Conservation (phyloP, 1,140 invertebrate genomes). For the Habropoda laboriosa region DNA sequence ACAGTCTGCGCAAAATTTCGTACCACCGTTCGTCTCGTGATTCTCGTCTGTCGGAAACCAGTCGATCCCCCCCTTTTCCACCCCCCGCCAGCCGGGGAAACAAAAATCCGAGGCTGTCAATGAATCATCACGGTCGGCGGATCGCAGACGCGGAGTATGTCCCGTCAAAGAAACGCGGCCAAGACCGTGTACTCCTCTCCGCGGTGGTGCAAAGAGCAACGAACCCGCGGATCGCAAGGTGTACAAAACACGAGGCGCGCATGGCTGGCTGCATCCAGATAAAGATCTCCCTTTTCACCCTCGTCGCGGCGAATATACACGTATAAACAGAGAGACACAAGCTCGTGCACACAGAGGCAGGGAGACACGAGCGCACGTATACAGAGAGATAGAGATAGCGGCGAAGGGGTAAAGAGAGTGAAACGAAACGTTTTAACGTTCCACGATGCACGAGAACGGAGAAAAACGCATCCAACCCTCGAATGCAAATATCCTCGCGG, state of each 20-base stretch:
- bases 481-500: constrained; percentile 24
- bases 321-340: neutral
- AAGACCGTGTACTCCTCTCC: neutral
- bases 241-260: constrained; percentile 32
- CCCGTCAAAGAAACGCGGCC: neutral
- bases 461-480: neutral
- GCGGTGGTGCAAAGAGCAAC: constrained; percentile 9
- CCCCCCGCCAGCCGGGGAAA: too few species aligned
- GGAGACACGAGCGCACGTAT: too few species aligned
- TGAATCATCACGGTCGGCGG: constrained; percentile 1
- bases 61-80: neutral
- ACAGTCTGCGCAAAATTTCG: constrained; percentile 7
- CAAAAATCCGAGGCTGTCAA: constrained; percentile 1
- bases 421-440: constrained; percentile 20
- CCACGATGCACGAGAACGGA: neutral
- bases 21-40: too few species aligned
- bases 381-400: neutral
- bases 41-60: neutral
- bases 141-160: neutral
- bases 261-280: constrained; percentile 27
- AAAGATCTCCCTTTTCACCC: constrained; percentile 36
- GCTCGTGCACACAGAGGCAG: too few species aligned
- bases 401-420: neutral
- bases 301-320: neutral
- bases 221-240: constrained; percentile 12